Percentiles rank a stretch among this genome's conserved stretches.
phyloP scores from a whole-genome alignment of 2,113 vertebrate species.

The Arenaria interpres region DNA sequence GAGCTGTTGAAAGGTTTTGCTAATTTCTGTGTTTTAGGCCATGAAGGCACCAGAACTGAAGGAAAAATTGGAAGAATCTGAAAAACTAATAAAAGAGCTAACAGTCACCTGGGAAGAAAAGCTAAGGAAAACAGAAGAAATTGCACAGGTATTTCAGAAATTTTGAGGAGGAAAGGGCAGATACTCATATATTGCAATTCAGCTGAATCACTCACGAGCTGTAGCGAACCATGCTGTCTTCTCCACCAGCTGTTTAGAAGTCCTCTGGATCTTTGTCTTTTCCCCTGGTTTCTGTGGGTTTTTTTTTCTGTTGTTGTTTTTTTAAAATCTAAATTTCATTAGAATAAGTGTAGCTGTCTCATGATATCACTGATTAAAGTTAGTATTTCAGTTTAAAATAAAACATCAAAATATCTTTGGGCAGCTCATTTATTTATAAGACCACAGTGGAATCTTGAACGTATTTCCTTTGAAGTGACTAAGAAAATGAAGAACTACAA shows the following conservation, averaged over 20 bases:
- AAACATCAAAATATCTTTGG: not conserved
- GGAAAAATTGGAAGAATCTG: constrained; percentile 96
- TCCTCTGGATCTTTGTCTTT: not conserved
- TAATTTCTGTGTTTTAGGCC: constrained; percentile 78
- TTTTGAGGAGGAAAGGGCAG: not conserved
- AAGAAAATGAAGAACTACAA: not conserved
- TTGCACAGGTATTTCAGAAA: constrained; percentile 87
- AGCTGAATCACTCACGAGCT: not conserved
- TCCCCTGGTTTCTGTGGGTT: not conserved
- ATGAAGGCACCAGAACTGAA: constrained; percentile 97
- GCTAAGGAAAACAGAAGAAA: constrained; percentile 95
- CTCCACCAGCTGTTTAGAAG: not conserved
- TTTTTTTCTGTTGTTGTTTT: not conserved
- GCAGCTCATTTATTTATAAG: not conserved
- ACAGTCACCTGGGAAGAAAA: constrained; percentile 99
- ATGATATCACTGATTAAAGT: not conserved
- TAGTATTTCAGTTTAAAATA: not conserved
- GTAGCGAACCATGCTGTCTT: not conserved
- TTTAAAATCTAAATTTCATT: not conserved
- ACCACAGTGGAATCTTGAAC: not conserved
- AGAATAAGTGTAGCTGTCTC: not conserved
- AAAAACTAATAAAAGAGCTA: constrained; percentile 96
- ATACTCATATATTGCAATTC: not conserved
- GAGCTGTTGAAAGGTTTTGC: not conserved
- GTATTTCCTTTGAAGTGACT: not conserved